phyloP scores from a whole-genome alignment of 2,797 vertebrate species.

The Megaceryle alcyon region DNA sequence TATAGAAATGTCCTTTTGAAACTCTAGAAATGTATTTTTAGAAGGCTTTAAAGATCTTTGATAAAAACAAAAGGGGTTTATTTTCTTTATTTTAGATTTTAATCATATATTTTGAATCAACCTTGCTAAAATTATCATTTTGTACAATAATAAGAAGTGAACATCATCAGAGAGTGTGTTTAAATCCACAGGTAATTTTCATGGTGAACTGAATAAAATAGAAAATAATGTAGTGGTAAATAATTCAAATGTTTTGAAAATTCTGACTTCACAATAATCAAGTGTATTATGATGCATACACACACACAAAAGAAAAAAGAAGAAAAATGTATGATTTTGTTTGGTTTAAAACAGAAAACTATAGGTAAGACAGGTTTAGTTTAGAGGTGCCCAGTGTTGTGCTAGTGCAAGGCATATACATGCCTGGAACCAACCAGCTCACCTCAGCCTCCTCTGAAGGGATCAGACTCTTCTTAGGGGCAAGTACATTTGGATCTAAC shows the following conservation, averaged over 20 bases:
- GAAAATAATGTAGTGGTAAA: not conserved
- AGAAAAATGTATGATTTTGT: not conserved
- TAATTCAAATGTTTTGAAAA: slow-evolving; percentile 15
- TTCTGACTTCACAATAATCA: not conserved
- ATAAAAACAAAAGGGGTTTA: not conserved
- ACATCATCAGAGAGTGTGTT: not conserved
- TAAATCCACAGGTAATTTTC: slow-evolving; percentile 7
- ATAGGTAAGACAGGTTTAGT: not conserved
- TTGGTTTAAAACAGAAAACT: not conserved
- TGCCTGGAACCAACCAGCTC: not conserved
- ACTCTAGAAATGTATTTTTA: not conserved
- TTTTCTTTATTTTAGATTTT: not conserved
- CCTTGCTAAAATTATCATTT: not conserved
- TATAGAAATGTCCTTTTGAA: not conserved
- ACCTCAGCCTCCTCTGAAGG: not conserved
- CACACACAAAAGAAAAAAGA: not conserved
- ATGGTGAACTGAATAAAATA: not conserved
- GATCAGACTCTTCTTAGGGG: not conserved
- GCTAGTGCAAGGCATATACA: not conserved
- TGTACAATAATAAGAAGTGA: not conserved
- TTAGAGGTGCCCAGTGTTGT: not conserved
- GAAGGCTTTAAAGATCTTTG: not conserved
- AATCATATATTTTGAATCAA: not conserved
- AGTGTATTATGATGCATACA: not conserved
- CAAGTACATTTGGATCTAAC: not conserved